Percentiles rank a stretch among this genome's conserved stretches.
Evolutionary conservation across 1,140 invertebrate genomes (phyloP).

Genomic region (Drosophila melanogaster): DNA sequence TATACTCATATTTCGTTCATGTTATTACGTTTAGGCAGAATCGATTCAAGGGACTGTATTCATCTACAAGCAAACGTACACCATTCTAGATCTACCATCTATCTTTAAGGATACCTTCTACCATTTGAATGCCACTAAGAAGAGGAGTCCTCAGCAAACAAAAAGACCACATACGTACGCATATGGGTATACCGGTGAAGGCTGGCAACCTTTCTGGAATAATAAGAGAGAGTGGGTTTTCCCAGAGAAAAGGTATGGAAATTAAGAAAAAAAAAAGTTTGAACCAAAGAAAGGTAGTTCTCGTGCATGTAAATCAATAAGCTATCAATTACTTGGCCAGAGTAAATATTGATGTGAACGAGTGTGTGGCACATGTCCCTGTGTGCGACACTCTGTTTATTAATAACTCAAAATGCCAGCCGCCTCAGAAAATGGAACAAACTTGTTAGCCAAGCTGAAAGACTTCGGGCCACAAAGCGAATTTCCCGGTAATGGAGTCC

Average conservation of each 20-base stretch:
- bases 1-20: neutral
- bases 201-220: neutral
- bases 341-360: constrained; percentile 18
- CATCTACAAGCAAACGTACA: no score
- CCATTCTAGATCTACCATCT: no score
- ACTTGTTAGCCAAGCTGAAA: constrained; percentile 62
- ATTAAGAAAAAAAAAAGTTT: neutral
- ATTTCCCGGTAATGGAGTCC: constrained; percentile 51
- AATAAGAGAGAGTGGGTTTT: no score
- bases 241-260: neutral
- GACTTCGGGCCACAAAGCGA: constrained; percentile 52
- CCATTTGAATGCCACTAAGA: neutral
- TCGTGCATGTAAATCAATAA: constrained; percentile 56
- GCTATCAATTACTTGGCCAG: constrained; percentile 62
- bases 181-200: neutral
- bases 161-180: neutral
- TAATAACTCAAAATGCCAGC: constrained; percentile 70
- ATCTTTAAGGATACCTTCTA: neutral
- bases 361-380: constrained; percentile 10
- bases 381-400: constrained; percentile 60
- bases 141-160: neutral
- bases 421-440: constrained; percentile 55
- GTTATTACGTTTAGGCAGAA: no score
- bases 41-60: no score
- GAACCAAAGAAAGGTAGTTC: constrained; percentile 1